phyloP scores from a whole-genome alignment of 2,888 invertebrate species.

The Colletes collaris region DNA sequence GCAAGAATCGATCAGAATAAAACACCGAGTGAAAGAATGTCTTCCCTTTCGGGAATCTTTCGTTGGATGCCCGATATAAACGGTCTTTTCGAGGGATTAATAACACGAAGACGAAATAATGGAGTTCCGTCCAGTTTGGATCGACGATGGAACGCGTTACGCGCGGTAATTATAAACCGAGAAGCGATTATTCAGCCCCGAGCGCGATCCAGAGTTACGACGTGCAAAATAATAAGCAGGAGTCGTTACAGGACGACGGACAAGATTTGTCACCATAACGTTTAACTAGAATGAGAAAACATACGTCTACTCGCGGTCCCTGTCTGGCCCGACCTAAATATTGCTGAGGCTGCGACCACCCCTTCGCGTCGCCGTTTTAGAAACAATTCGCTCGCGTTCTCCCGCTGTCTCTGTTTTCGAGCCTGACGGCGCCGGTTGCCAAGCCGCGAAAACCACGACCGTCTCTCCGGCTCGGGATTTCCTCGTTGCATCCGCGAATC shows the following conservation, averaged over 20 bases:
- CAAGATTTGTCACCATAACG: conserved; percentile 45
- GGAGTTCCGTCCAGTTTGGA: not conserved
- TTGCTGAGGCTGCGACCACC: conserved; percentile 30
- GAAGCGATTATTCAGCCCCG: conserved; percentile 9
- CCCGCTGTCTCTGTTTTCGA: conserved; percentile 27
- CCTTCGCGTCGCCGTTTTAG: conserved; percentile 39
- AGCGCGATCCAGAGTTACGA: not conserved
- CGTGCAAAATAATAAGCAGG: conserved; percentile 18
- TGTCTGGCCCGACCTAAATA: conserved; percentile 41
- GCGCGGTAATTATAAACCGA: not conserved
- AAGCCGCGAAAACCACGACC: conserved; percentile 45
- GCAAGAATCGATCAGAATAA: no score
- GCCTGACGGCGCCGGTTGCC: conserved; percentile 52
- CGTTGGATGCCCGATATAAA: no score
- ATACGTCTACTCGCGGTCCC: conserved; percentile 17
- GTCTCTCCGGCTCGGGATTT: conserved; percentile 41
- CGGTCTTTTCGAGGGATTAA: no score
- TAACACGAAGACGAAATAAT: no score
- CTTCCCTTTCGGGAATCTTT: no score
- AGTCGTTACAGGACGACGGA: conserved; percentile 28
- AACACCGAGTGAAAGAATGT: no score
- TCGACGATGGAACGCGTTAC: not conserved
- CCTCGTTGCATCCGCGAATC: conserved; percentile 33
- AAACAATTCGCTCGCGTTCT: conserved; percentile 54
- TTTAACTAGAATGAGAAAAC: conserved; percentile 32